phyloP scores from a whole-genome alignment of 2,797 vertebrate species.

The Sebastes itinus region DNA sequence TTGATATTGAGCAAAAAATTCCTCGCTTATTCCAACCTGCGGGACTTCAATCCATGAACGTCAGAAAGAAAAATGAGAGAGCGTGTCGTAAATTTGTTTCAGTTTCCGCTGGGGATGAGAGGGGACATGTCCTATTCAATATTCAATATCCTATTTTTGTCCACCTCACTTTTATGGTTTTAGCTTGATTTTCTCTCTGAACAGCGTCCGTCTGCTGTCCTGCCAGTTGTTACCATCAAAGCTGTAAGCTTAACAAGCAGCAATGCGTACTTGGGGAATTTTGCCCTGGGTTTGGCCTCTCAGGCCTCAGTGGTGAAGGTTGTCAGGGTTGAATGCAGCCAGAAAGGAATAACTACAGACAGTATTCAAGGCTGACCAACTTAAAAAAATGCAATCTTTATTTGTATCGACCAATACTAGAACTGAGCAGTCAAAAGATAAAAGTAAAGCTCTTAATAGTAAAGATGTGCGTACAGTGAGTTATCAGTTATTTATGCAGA shows the following conservation, averaged over 20 bases:
- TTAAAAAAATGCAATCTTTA: not conserved
- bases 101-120: not conserved
- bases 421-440: not conserved
- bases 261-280: not conserved
- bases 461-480: not conserved
- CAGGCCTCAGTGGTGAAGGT: not conserved
- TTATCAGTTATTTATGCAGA: not conserved
- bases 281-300: not conserved
- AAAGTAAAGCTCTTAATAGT: not conserved
- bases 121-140: not conserved
- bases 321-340: not conserved
- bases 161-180: not conserved
- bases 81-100: not conserved
- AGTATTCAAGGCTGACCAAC: not conserved
- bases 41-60: constrained; percentile 1
- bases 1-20: constrained; percentile 1
- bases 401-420: not conserved
- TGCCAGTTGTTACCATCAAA: not conserved
- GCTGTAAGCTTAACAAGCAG: not conserved
- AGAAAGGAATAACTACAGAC: not conserved
- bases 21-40: not conserved
- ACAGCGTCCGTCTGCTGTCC: not conserved
- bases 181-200: not conserved
- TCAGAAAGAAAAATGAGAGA: constrained; percentile 16
- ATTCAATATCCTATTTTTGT: constrained; percentile 3